Conservation (phyloP, 2,113 vertebrate species). For the Acinonyx jubatus region DNA sequence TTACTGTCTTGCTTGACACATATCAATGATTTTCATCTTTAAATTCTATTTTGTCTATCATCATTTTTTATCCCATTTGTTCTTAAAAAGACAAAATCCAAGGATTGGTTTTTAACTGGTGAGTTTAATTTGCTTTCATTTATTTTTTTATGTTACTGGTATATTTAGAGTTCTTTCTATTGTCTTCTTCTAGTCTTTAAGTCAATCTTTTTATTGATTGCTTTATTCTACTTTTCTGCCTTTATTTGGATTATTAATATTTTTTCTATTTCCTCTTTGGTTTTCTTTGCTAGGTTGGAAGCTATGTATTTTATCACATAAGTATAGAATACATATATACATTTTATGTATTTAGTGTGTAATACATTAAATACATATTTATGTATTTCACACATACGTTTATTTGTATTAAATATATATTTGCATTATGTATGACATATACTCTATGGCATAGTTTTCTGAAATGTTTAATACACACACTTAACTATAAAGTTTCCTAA, state of each 20-base stretch:
- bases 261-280: not conserved
- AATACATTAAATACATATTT: not conserved
- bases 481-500: not conserved
- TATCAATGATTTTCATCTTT: not conserved
- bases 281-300: not conserved
- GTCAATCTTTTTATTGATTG: not conserved
- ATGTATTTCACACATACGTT: not conserved
- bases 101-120: not conserved
- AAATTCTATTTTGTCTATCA: not conserved
- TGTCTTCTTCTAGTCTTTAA: not conserved
- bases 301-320: not conserved
- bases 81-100: not conserved
- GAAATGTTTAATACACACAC: not conserved
- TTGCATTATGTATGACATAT: not conserved
- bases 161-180: not conserved
- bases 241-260: not conserved
- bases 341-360: not conserved
- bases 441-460: not conserved
- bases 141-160: not conserved
- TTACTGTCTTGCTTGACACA: not conserved
- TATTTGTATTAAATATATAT: not conserved
- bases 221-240: not conserved
- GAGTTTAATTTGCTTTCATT: not conserved
- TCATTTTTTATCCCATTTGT: not conserved
- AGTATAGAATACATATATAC: not conserved